Percentiles rank a stretch among this genome's conserved stretches.
These are phyloP conservation scores for Acrocephalus kingi DNA, from an alignment of 2,113 vertebrate genomes.

Conservation along the genomic window DNA sequence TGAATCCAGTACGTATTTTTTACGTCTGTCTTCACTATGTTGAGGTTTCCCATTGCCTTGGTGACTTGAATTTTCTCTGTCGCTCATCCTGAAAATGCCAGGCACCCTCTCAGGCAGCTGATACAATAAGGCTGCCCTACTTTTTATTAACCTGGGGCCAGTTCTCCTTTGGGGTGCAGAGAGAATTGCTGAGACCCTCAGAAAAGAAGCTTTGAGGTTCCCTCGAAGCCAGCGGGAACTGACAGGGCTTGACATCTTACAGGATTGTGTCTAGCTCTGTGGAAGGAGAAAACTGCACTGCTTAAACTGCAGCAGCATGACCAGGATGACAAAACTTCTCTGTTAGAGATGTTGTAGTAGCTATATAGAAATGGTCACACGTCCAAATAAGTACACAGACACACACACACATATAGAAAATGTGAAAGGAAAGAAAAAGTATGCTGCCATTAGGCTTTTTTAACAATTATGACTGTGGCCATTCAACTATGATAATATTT, in stretches of 20 bases:
- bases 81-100: not conserved
- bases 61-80: not conserved
- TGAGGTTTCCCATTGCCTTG: not conserved
- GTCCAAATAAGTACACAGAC: fast-evolving
- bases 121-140: not conserved
- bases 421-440: not conserved
- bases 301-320: not conserved
- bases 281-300: not conserved
- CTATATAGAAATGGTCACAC: not conserved
- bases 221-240: not conserved
- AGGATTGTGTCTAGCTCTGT: not conserved
- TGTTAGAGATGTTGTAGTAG: not conserved
- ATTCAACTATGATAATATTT: not conserved
- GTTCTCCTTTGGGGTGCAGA: not conserved
- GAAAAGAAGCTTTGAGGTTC: not conserved
- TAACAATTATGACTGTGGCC: fast-evolving
- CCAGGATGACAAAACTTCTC: not conserved
- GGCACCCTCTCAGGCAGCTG: not conserved
- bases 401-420: not conserved
- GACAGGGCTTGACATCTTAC: not conserved
- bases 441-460: not conserved
- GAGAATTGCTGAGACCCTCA: not conserved
- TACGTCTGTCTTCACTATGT: not conserved
- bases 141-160: constrained; percentile 17
- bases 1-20: not conserved